Percentiles rank a stretch among this genome's conserved stretches.
Conservation (phyloP, 1,140 invertebrate species). For the Orchesella cincta region DNA sequence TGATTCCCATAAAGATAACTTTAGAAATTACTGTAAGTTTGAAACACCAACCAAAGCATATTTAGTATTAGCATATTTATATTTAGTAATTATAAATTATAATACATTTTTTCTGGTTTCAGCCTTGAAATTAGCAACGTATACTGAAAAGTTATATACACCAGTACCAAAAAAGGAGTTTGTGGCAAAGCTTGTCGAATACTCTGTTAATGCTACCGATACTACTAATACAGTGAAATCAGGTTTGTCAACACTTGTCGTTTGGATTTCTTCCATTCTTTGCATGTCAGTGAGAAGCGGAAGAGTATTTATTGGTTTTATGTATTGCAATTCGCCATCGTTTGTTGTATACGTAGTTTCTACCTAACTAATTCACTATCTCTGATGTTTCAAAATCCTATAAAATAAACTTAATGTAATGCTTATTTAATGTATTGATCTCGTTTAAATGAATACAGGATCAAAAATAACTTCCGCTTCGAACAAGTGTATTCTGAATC, state of each 20-base stretch:
- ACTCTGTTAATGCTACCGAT: not conserved
- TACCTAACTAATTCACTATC: too few relatives aligned
- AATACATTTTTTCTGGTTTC: not conserved
- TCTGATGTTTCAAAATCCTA: too few relatives aligned
- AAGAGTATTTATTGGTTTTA: too few relatives aligned
- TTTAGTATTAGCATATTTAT: not conserved
- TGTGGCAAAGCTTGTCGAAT: constrained; percentile 5
- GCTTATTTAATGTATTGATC: too few relatives aligned
- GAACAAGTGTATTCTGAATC: not conserved
- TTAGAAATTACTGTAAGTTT: constrained; percentile 22
- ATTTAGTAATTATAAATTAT: not conserved
- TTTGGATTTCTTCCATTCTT: too few relatives aligned
- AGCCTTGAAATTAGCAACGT: not conserved
- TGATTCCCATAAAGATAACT: constrained; percentile 13
- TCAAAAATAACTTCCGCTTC: too few relatives aligned
- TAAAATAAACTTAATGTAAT: too few relatives aligned
- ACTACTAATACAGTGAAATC: not conserved
- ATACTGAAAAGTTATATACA: not conserved
- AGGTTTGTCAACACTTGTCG: constrained; percentile 14
- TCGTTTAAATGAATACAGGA: too few relatives aligned
- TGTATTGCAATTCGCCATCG: too few relatives aligned
- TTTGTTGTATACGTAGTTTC: too few relatives aligned
- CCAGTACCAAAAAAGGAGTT: not conserved
- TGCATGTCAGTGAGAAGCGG: too few relatives aligned
- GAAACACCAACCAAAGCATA: not conserved